Evolutionary conservation across 2,888 invertebrate species (phyloP).

Genomic region (Aphidius colemani): DNA sequence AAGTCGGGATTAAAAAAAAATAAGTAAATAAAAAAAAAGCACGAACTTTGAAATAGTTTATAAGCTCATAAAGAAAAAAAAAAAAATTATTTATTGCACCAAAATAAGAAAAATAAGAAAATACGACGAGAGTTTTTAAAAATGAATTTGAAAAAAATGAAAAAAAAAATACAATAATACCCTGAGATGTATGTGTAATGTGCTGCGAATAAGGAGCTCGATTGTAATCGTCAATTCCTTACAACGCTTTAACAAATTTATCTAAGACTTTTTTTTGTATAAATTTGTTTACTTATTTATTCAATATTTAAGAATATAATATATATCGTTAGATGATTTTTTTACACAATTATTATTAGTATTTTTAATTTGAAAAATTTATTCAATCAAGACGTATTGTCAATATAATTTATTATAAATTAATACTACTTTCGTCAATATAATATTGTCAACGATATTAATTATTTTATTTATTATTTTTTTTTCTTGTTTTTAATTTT

Average conservation of each 20-base stretch:
- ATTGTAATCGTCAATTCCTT: conserved; percentile 38
- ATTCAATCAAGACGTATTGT: conserved; percentile 10
- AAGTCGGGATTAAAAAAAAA: background rate
- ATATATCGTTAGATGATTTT: conserved; percentile 22
- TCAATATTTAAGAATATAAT: conserved; percentile 14
- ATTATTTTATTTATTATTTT: too few species aligned
- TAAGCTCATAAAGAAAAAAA: conserved; percentile 25
- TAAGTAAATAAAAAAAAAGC: background rate
- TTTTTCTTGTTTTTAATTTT: too few species aligned
- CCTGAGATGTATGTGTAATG: conserved; percentile 47
- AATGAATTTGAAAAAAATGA: too few species aligned
- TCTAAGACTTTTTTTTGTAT: conserved; percentile 25
- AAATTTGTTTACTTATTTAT: conserved; percentile 25
- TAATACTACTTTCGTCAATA: background rate
- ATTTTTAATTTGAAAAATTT: conserved; percentile 12
- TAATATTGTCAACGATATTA: too few species aligned
- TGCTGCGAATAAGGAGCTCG: conserved; percentile 36
- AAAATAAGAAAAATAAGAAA: conserved; percentile 10
- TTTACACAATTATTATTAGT: conserved; percentile 24
- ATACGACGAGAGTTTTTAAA: too few species aligned
- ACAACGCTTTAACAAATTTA: conserved; percentile 29
- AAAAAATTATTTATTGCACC: conserved; percentile 35
- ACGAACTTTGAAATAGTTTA: conserved; percentile 25
- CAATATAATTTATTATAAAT: background rate
- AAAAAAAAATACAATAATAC: conserved; percentile 4